Evolutionary conservation across 2,797 vertebrate species (phyloP), one percentile per base, ranked within the genome.

Genomic region (Anguilla obscura): DNA sequence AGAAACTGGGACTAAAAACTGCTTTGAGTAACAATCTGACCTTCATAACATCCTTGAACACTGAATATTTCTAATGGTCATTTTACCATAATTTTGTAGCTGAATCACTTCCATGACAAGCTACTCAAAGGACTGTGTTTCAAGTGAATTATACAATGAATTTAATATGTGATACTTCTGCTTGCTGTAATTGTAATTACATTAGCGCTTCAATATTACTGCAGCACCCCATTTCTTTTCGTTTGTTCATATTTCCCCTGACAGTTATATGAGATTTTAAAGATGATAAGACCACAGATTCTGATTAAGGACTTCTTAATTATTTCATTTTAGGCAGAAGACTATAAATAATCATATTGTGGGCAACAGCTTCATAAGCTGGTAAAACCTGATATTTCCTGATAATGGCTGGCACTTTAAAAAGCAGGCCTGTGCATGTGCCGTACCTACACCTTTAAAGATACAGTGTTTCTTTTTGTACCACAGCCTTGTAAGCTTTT

Each of bases 241-340:
- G 84, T 90, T 86, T 87, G 52, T 84, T 56, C 82, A 87, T n/a
- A 90, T 89, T 88, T 91, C 83, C 88, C 88, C 30, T 1, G 88
- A 86, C 88, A 50, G 40, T 87, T 60, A 50, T 52, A 88, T 86
- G 87, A 52, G 83, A 56, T 87, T 84, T 33, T 79, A 33, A 89
- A 85, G n/a, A 50, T 21, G 69, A 88, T 84, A 74, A 52, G 10
- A 21, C 12, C 50, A 56, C 18, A 7, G 24, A 85, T 84, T 71
- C 27, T 9, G n/a, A 24, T 27, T 60, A 84, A 60, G 87, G 79
- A 89, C 85, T 84, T 84, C 54, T 30, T 54, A 27, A 52, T 84
- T 58, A 30, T 84, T 84, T 84, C 5, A 56, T 58, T 54, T 84
- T 56, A 33, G 27, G 83, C 50, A 18, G 27, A 56, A 33, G 50